These are phyloP conservation scores for Sterrhoptilus dennistouni DNA, from an alignment of 2,113 vertebrate species.

Conservation along the genomic window DNA sequence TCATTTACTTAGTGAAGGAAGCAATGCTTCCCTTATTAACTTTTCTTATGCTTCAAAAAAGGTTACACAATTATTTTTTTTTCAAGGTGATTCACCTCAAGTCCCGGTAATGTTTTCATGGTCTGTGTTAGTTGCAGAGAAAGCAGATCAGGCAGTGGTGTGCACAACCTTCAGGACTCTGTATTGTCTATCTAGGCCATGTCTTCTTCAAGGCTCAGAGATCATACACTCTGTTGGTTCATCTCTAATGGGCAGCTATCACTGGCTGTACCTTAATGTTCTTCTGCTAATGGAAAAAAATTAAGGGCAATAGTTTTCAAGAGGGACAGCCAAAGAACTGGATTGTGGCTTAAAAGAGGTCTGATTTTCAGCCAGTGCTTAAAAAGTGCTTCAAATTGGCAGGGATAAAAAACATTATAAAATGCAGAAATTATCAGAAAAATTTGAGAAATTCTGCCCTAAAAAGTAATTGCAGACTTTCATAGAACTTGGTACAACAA, in stretches of 20 bases:
- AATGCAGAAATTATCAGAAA: not conserved
- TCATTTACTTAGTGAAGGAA: not conserved
- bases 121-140: not conserved
- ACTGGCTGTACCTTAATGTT: not conserved
- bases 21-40: not conserved
- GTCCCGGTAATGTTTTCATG: not conserved
- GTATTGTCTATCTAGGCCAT: not conserved
- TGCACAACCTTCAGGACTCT: not conserved
- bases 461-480: not conserved
- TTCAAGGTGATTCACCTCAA: not conserved
- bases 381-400: not conserved
- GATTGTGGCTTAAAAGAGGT: not conserved
- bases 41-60: not conserved
- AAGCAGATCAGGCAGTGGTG: not conserved
- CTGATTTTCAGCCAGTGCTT: not conserved
- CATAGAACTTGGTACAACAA: not conserved
- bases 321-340: not conserved
- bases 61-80: not conserved
- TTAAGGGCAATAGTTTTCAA: not conserved
- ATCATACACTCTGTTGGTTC: not conserved
- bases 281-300: constrained; percentile 10
- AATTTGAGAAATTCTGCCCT: not conserved
- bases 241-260: not conserved
- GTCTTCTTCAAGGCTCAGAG: not conserved
- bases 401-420: not conserved